Evolutionary conservation across 2,113 vertebrate species (phyloP).

Genomic region (Raja brachyura): DNA sequence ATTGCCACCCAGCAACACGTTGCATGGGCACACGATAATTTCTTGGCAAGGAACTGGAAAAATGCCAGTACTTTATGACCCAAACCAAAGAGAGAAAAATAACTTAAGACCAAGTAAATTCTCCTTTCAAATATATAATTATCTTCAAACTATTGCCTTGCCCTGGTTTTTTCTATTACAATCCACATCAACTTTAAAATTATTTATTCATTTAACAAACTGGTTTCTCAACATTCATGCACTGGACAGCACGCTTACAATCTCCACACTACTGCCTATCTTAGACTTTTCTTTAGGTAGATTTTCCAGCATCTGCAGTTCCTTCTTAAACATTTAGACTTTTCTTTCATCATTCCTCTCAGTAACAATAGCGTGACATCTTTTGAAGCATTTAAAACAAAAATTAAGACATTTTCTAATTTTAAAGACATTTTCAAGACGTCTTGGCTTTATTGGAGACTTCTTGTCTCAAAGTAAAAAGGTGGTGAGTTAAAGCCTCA

Average conservation of each 20-base stretch:
- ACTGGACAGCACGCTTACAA: neutral
- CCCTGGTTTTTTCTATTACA: neutral
- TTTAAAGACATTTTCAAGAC: neutral
- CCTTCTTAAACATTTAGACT: too few relatives aligned
- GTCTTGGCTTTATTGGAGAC: neutral
- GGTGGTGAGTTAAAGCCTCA: neutral
- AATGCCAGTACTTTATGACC: neutral
- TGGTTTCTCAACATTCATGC: neutral
- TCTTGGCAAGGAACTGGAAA: neutral
- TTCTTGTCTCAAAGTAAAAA: neutral
- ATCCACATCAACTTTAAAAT: neutral
- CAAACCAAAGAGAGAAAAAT: neutral
- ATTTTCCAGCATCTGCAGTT: too few relatives aligned
- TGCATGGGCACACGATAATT: neutral
- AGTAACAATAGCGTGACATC: neutral
- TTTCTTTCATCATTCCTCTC: neutral
- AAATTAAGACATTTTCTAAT: too few relatives aligned
- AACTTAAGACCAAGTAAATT: neutral
- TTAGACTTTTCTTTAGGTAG: neutral
- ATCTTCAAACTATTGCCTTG: neutral
- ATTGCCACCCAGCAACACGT: neutral
- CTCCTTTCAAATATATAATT: neutral
- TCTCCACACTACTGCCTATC: neutral
- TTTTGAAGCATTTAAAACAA: too few relatives aligned
- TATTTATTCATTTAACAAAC: constrained; percentile 18